Conservation (phyloP, 2,888 invertebrate genomes). For the Tetranychus piercei region DNA sequence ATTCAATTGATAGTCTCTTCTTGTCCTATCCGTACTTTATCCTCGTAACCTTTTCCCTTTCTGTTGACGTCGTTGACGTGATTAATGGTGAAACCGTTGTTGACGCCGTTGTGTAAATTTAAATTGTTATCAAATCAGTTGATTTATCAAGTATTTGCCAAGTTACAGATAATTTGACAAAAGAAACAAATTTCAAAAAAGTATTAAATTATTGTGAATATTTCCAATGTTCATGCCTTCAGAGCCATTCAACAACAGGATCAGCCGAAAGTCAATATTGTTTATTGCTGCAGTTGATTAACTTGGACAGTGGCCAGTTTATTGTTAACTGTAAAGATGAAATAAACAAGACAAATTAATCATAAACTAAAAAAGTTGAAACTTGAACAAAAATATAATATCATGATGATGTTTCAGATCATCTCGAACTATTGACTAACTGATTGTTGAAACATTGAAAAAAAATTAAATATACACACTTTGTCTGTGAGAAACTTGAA, state of each 20-base stretch:
- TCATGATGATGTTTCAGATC: conserved; percentile 29
- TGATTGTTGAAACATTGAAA: conserved; percentile 25
- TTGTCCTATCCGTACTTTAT: background rate
- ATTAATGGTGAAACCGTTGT: background rate
- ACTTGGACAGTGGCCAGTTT: too few relatives aligned
- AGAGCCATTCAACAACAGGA: too few relatives aligned
- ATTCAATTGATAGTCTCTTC: background rate
- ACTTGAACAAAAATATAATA: conserved; percentile 28
- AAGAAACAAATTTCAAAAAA: too few relatives aligned
- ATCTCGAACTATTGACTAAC: conserved; percentile 28
- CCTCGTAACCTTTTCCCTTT: background rate
- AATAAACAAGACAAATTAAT: too few relatives aligned
- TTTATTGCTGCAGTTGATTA: too few relatives aligned
- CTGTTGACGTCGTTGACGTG: conserved; percentile 25
- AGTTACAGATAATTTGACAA: background rate
- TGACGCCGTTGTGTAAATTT: background rate
- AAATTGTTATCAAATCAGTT: background rate
- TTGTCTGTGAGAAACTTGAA: background rate
- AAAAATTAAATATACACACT: background rate
- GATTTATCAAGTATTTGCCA: background rate
- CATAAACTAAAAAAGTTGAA: background rate
- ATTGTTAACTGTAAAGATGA: too few relatives aligned
- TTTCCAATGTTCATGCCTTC: too few relatives aligned
- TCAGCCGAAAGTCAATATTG: too few relatives aligned
- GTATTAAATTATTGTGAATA: too few relatives aligned